Evolutionary conservation across 2,888 invertebrate genomes (phyloP).

Genomic region (Caradrina kadenii): DNA sequence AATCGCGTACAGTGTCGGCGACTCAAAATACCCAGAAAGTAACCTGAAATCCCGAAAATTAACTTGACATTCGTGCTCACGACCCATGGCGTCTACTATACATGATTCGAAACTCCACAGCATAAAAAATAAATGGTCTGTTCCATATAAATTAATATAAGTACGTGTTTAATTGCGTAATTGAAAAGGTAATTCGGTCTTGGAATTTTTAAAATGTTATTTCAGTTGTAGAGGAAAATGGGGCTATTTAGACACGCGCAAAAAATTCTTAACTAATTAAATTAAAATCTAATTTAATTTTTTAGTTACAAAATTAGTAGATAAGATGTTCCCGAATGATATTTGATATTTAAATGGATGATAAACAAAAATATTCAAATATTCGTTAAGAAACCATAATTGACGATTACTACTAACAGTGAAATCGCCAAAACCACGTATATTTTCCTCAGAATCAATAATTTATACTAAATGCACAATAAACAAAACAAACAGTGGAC

Average conservation of each 20-base stretch:
- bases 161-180: neutral
- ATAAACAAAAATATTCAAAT: no score
- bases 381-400: neutral
- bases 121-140: neutral
- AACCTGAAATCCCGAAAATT: no score
- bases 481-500: conserved; percentile 61
- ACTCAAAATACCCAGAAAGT: no score
- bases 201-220: neutral
- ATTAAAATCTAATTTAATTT: neutral
- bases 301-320: no score
- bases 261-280: neutral
- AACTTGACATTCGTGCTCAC: no score
- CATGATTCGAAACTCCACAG: no score
- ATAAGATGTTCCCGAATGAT: no score
- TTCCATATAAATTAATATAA: neutral
- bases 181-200: no score
- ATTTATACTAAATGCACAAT: conserved; percentile 39
- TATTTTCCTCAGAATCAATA: conserved; percentile 23
- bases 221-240: neutral
- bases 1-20: no score
- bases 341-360: no score
- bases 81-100: no score
- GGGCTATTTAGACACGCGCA: neutral
- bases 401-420: neutral
- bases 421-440: neutral